Evolutionary conservation across 2,113 vertebrate genomes (phyloP), one percentile per base, ranked within the genome.

Genomic region (Lonchura striata): DNA sequence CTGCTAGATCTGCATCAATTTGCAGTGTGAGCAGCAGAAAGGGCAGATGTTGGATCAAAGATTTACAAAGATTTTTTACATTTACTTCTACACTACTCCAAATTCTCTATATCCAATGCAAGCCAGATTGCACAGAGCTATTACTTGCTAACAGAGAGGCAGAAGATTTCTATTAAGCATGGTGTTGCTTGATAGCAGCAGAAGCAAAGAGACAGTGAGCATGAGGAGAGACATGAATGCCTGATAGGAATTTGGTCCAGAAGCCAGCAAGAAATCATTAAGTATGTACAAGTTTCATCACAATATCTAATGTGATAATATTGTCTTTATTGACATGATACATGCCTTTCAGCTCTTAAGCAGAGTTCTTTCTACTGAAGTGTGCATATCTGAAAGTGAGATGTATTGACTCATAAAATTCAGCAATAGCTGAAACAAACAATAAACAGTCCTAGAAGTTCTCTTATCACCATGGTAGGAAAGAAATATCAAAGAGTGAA

Each of bases 1-100:
- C 80, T 86, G 49, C 80, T 93, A 84, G 86, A 82, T 78, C 69
- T 71, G 61, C 94, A 86, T 75, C 72, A 66, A 50, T 93, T 90
- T 88, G 72, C 72, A 78, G 42, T 46, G 80, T 57, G 85, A 95
- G 64, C 56, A 78, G 82, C 88, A 92, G 82, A 88, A 88, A 93
- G 75, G 80, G 72, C 76, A 96, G 88, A 95, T 95, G 80, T 86
- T 76, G 80, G 88, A 95, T 92, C 88, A 95, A 96, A 92, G 90
- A 88, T 39, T 39, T 39, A 39, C 39, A 39, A 39, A 39, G 39
- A 39, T 39, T 39, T 39, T 39, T 39, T 39, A 72, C 10, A 1
- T 93, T 95, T 93, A 94, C 93, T 79, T 86, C 81, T 94, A 79
- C 72, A 93, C n/a, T 25, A 53, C 74, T 23, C 19, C 44, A 84